Percentiles rank a stretch among this genome's conserved stretches.
Evolutionary conservation across 2,113 vertebrate species (phyloP).

Genomic region (Suricata suricatta): DNA sequence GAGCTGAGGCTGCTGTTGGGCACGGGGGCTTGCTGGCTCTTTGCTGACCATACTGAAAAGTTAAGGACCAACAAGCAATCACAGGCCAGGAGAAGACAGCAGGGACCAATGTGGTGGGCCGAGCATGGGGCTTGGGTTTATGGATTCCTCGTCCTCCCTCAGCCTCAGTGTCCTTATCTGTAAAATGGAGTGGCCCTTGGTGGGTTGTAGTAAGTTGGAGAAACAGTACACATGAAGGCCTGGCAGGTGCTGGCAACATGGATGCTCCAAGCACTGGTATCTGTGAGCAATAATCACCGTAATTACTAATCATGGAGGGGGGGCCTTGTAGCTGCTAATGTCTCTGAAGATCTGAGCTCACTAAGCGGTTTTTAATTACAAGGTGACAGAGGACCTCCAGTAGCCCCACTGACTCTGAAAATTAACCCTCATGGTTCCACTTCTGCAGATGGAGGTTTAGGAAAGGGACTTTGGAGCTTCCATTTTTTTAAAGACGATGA

Average conservation of each 20-base stretch:
- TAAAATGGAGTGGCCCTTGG: neutral
- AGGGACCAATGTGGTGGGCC: neutral
- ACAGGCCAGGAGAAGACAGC: neutral
- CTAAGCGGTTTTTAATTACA: neutral
- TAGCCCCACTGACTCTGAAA: neutral
- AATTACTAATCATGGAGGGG: fast-evolving
- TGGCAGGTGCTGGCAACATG: neutral
- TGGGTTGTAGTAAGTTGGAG: neutral
- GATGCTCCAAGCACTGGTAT: neutral
- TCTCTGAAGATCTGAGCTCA: neutral
- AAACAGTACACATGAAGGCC: neutral
- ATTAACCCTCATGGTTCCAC: neutral
- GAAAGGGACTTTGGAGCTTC: neutral
- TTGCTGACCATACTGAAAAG: neutral
- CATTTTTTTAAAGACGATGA: neutral
- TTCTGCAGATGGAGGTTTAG: neutral
- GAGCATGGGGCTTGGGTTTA: neutral
- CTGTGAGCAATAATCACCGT: neutral
- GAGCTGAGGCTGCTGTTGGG: neutral
- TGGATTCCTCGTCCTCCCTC: neutral
- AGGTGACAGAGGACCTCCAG: neutral
- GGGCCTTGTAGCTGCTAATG: neutral
- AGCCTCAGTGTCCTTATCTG: neutral
- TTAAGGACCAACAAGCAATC: neutral
- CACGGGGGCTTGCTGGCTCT: neutral